Percentiles rank a stretch among this genome's conserved stretches.
phyloP scores from a whole-genome alignment of 2,888 invertebrate genomes.

The Cyclophora punctaria region DNA sequence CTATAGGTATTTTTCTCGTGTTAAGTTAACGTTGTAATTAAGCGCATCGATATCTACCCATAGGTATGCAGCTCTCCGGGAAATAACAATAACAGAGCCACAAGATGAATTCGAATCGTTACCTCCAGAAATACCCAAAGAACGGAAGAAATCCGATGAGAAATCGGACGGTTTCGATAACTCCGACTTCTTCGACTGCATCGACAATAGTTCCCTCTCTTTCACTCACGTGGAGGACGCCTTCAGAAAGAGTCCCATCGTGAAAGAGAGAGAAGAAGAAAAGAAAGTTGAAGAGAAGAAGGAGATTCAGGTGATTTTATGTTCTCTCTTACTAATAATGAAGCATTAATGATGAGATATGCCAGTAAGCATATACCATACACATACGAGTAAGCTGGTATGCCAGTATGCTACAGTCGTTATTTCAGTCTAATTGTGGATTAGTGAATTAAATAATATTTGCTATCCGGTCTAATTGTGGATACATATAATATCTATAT shows the following conservation, averaged over 20 bases:
- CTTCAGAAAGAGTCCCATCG: conserved; percentile 63
- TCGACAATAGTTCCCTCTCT: conserved; percentile 67
- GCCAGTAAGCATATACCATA: too few relatives aligned
- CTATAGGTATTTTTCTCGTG: too few relatives aligned
- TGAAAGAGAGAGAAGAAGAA: conserved; percentile 53
- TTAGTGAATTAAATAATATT: too few relatives aligned
- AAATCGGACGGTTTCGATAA: conserved; percentile 72
- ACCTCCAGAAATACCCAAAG: conserved; percentile 65
- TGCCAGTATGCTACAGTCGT: too few relatives aligned
- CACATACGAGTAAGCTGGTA: too few relatives aligned
- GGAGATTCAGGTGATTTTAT: conserved; percentile 6
- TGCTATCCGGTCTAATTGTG: too few relatives aligned
- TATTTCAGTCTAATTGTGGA: too few relatives aligned
- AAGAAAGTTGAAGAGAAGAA: conserved; percentile 28
- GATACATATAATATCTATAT: too few relatives aligned
- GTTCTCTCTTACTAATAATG: too few relatives aligned
- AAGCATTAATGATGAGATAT: too few relatives aligned
- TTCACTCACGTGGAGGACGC: conserved; percentile 69
- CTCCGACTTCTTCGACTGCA: conserved; percentile 70
- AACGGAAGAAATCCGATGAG: conserved; percentile 67
- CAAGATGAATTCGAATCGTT: conserved; percentile 71
- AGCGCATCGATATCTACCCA: too few relatives aligned
- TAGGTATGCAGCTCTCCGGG: conserved; percentile 85
- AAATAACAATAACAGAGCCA: conserved; percentile 80
- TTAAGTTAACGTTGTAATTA: too few relatives aligned